phyloP scores from a whole-genome alignment of 2,888 invertebrate genomes.

The Parelbella ahira region DNA sequence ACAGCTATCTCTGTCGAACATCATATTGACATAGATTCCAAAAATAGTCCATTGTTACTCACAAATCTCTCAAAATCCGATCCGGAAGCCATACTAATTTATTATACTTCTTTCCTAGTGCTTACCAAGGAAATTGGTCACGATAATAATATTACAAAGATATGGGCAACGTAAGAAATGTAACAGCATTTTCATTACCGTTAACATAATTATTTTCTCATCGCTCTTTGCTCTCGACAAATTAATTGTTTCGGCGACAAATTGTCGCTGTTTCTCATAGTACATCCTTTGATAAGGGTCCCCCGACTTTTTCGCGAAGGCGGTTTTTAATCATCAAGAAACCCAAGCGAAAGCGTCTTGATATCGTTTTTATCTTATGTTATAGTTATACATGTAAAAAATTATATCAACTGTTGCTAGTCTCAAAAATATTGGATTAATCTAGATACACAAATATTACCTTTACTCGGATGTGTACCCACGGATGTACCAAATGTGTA shows the following conservation, averaged over 20 bases:
- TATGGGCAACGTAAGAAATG: constrained; percentile 21
- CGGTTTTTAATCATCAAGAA: constrained; percentile 39
- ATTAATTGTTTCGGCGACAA: constrained; percentile 55
- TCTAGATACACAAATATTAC: too few relatives aligned
- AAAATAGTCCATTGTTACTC: too few relatives aligned
- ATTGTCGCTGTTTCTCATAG: constrained; percentile 60
- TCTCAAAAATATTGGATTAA: too few relatives aligned
- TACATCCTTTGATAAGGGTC: constrained; percentile 68
- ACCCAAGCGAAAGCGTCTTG: too few relatives aligned
- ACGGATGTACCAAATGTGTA: too few relatives aligned
- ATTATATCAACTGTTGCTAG: too few relatives aligned
- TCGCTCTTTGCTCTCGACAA: constrained; percentile 42
- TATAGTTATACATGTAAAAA: too few relatives aligned
- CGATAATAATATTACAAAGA: constrained; percentile 6
- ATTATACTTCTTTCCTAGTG: neutral
- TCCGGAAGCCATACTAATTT: neutral
- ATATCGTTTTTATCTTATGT: too few relatives aligned
- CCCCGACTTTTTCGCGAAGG: constrained; percentile 43
- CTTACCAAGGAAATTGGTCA: neutral
- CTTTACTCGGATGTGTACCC: too few relatives aligned
- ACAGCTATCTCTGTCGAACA: too few relatives aligned
- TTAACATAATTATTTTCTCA: constrained; percentile 58
- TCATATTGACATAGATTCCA: too few relatives aligned
- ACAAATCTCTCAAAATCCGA: too few relatives aligned
- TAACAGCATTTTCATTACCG: constrained; percentile 39